Conservation (phyloP, 2,888 invertebrate genomes). For the Cosmopolites sordidus region DNA sequence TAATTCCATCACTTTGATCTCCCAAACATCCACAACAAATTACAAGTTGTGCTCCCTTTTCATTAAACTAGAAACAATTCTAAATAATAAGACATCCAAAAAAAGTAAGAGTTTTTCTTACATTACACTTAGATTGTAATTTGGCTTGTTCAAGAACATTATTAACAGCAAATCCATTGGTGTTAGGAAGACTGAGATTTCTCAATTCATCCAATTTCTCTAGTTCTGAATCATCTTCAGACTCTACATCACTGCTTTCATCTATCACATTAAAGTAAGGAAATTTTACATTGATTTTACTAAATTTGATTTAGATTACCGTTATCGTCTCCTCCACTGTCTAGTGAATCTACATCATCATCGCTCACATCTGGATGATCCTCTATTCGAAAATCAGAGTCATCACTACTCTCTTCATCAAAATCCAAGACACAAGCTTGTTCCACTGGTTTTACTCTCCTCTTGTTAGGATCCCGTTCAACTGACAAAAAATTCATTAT, state of each 20-base stretch:
- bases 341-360: conserved; percentile 67
- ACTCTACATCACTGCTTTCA: conserved; percentile 33
- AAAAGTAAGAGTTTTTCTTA: conserved; percentile 28
- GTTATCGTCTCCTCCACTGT: conserved; percentile 62
- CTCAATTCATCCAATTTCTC: conserved; percentile 36
- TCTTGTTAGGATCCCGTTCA: conserved; percentile 73
- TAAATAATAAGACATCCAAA: no score
- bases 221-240: conserved; percentile 47
- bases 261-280: neutral
- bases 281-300: neutral
- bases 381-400: conserved; percentile 90
- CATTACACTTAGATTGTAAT: conserved; percentile 37
- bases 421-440: conserved; percentile 74
- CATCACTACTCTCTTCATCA: conserved; percentile 89
- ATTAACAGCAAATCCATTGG: conserved; percentile 47
- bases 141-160: conserved; percentile 53
- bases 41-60: conserved; percentile 59
- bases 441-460: conserved; percentile 75
- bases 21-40: conserved; percentile 93
- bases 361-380: conserved; percentile 77
- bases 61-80: conserved; percentile 34
- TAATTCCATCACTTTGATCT: conserved; percentile 86
- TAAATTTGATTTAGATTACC: conserved; percentile 20
- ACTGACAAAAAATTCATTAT: conserved; percentile 41
- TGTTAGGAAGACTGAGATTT: conserved; percentile 34